These are phyloP conservation scores for Sitobion miscanthi DNA, from an alignment of 1,140 invertebrate species.

Conservation along the genomic window DNA sequence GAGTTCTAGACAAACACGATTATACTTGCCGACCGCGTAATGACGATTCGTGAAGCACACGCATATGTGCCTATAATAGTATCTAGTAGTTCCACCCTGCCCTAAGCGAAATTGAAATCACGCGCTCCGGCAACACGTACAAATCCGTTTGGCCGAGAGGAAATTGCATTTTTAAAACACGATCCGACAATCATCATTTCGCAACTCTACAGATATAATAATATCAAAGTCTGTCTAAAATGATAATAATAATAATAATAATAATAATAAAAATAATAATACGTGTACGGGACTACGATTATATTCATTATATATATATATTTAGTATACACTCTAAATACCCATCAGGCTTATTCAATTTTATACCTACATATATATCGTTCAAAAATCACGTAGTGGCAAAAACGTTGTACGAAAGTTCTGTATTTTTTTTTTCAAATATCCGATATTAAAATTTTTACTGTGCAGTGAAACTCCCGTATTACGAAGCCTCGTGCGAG, in stretches of 20 bases:
- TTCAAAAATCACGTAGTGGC: not conserved
- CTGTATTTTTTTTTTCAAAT: no score
- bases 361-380: not conserved
- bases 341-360: not conserved
- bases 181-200: not conserved
- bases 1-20: not conserved
- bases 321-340: not conserved
- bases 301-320: not conserved
- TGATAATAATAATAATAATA: not conserved
- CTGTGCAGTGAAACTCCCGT: no score
- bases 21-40: not conserved
- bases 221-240: not conserved
- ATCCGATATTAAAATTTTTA: no score
- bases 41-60: not conserved
- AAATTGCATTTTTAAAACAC: conserved; percentile 31
- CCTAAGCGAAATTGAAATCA: conserved; percentile 14
- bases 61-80: not conserved
- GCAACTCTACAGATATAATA: not conserved
- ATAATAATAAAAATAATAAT: not conserved
- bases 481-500: no score
- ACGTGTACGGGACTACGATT: not conserved
- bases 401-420: not conserved
- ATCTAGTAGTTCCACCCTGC: not conserved
- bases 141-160: not conserved
- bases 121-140: conserved; percentile 28